Base-by-base conservation (phyloP, 2,888 invertebrate species). In the Ormyrus pomaceus region DNA sequence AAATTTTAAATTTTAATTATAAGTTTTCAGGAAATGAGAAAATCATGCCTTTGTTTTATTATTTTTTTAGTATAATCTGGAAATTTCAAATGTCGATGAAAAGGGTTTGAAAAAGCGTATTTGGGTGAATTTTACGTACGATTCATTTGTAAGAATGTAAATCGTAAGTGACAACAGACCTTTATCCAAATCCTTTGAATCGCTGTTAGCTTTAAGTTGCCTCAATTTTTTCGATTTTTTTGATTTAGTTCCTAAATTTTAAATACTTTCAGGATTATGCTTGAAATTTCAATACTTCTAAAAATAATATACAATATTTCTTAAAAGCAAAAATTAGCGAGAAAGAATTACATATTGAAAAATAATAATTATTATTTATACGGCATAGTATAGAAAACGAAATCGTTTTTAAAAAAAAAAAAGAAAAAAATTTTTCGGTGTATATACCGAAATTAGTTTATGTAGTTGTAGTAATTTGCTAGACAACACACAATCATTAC, bases 171-270 rank as follows among this genome's bases (percentile, higher is more conserved):
- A 74, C 46, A 65, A 80, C 80, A 80, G 80, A 80, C 80, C 80
- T 80, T 80, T 56, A 72, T 80, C 62, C 68, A 68, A 65, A 69
- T 61, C 71, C 80, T 65, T 80, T 50, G 53, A 71, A 58, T 66
- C 72, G 80, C 62, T 72, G 13, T 72, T 71, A 69, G 55, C 48
- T 80, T 76, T 77, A 13, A 50, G 71, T 71, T 68, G 77, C 53
- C 68, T 72, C 68, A 45, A 51, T 80, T 72, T 80, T 80, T 80
- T 80, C 65, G 75, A 79, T 51, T 80, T 80, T 72, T 80, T 77
- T 19, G 77, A 76, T 80, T 77, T 80, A 72, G 13, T 62, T 48
- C 75, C 80, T 75, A 64, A 68, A 80, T 55, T 56, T 79, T 72
- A 80, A 80, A 77, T 72, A 72, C 70, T 77, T 72, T 77, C 5